Evolutionary conservation across 2,113 vertebrate species (phyloP).

Genomic region (Notothenia coriiceps): DNA sequence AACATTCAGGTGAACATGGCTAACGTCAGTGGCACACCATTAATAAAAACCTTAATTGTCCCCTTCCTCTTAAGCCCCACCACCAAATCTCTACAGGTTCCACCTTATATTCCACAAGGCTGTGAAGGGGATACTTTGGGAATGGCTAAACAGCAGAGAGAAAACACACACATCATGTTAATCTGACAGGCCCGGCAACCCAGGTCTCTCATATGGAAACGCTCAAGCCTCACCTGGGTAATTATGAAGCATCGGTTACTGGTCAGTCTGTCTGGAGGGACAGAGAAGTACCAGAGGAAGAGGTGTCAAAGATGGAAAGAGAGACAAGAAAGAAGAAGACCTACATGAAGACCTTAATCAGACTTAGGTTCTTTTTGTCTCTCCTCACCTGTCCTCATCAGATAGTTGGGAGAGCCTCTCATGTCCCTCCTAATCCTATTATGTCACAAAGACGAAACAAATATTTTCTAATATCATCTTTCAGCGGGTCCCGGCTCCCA

Average conservation of each 20-base stretch:
- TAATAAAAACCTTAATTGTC: conserved; percentile 72
- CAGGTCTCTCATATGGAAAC: conserved; percentile 73
- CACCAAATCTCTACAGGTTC: conserved; percentile 49
- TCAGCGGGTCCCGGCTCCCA: conserved; percentile 4
- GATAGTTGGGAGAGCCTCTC: conserved; percentile 14
- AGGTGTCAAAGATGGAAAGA: conserved; percentile 51
- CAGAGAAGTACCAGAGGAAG: conserved; percentile 33
- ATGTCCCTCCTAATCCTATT: conserved; percentile 50
- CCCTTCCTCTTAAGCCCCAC: conserved; percentile 61
- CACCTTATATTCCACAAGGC: conserved; percentile 38
- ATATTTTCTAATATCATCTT: conserved; percentile 46
- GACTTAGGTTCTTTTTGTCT: conserved; percentile 36
- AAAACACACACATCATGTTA: conserved; percentile 71
- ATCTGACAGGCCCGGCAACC: conserved; percentile 71
- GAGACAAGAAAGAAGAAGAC: conserved; percentile 24
- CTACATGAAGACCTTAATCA: conserved; percentile 38
- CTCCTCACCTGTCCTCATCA: conserved; percentile 41
- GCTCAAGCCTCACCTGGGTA: conserved; percentile 72
- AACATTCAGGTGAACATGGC: conserved; percentile 68
- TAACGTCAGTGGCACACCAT: conserved; percentile 74
- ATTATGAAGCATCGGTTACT: conserved; percentile 61
- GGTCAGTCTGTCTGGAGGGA: conserved; percentile 40
- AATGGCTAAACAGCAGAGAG: conserved; percentile 52
- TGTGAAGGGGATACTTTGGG: conserved; percentile 40
- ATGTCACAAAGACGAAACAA: conserved; percentile 57